Percentiles rank a stretch among this genome's conserved stretches.
phyloP scores from a whole-genome alignment of 2,888 invertebrate genomes.

The Elegia similella region DNA sequence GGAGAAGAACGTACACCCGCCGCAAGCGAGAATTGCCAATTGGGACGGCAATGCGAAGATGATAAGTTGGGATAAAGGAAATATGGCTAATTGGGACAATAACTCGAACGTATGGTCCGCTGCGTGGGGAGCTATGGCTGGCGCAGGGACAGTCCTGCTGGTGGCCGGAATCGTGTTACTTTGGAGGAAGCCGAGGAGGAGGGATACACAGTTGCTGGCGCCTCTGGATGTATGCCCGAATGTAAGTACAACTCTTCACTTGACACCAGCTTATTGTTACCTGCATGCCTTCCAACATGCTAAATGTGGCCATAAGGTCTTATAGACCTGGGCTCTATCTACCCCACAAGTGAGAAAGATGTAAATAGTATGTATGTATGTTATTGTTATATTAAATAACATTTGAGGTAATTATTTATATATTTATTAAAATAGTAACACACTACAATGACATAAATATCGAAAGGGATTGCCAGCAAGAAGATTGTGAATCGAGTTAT shows the following conservation, averaged over 20 bases:
- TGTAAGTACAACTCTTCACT: slow-evolving; percentile 50
- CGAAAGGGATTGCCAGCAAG: no score
- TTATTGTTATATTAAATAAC: not conserved
- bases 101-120: slow-evolving; percentile 60
- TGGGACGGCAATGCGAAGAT: slow-evolving; percentile 1
- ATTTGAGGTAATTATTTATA: no score
- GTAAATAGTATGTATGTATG: not conserved
- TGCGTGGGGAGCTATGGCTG: slow-evolving; percentile 60
- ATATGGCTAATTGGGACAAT: not conserved
- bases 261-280: no score
- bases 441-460: not conserved
- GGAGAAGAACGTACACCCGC: slow-evolving; percentile 25
- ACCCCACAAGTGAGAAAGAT: no score
- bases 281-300: no score
- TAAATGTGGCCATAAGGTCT: no score
- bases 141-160: slow-evolving; percentile 64
- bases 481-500: no score
- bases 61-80: slow-evolving; percentile 31
- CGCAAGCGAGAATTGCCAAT: slow-evolving; percentile 45
- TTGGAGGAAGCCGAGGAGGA: slow-evolving; percentile 56
- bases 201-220: slow-evolving; percentile 53
- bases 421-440: not conserved
- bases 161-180: slow-evolving; percentile 57
- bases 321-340: no score
- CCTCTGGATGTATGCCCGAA: slow-evolving; percentile 67